Evolutionary conservation across 1,140 invertebrate genomes (phyloP), one percentile per base, ranked within the genome.

Genomic region (Bicyclus anynana): DNA sequence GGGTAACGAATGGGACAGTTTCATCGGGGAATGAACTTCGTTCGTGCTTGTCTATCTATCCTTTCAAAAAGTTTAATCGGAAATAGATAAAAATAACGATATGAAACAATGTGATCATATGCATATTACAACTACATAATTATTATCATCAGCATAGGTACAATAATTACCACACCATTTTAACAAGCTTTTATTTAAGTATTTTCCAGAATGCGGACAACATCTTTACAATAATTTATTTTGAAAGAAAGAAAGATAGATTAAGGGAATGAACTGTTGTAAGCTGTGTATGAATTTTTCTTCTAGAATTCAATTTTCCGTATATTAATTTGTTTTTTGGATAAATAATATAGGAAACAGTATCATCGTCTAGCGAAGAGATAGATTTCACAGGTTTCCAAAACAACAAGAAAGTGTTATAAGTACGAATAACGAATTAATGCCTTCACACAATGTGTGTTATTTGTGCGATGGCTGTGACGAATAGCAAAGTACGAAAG

Each of bases 21-120:
- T 53, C 69, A 71, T 71, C 65, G 79, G 81, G 69, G 73, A 84
- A 65, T 84, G 82, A 85, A 80, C 80, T 77, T 78, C 10, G 29
- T 7, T 7, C 27, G 70, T 59, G 50, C 71, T 52, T 65, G 21
- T 17, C 33, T 46, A 35, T 20, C 14, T 48, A 48, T 50, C 5
- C 21, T 18, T 27, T 27, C 5, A n/a, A 44, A 29, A 16, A 23
- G 1, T 17, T 7, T 51, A 17, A 16, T 27, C 13, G 44, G 44
- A 47, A 47, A 47, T 49, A 49, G 26, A 49, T 18, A 49, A 12
- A 33, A 17, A 10, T 29, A 7, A 1, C 17, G 5, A 23, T 47
- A 13, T 44, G 17, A 47, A 18, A 20, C 40, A 44, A 33, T 33
- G 47, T 33, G 14, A 49, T 27, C 17, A 27, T n/a, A 35, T 5